Percentiles rank a stretch among this genome's conserved stretches.
Conservation (phyloP, 2,113 vertebrate genomes). For the Podilymbus podiceps region DNA sequence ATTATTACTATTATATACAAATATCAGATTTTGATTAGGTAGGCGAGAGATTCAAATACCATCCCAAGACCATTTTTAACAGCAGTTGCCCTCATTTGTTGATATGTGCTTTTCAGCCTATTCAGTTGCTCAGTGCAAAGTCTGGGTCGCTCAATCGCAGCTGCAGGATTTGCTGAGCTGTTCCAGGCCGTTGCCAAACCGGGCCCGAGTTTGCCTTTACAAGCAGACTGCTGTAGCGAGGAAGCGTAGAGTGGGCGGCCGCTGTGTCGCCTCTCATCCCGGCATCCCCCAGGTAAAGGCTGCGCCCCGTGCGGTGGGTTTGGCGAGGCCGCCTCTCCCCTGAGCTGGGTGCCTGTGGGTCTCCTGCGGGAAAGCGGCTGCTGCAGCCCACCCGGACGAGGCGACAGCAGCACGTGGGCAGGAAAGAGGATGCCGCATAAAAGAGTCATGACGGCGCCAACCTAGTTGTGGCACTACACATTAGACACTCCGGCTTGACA, state of each 20-base stretch:
- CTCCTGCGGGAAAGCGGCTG: rapidly evolving
- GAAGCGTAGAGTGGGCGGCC: rapidly evolving
- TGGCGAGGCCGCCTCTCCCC: neutral
- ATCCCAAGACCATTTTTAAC: neutral
- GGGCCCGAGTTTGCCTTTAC: neutral
- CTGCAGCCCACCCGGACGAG: neutral
- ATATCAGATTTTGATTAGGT: neutral
- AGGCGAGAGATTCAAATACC: neutral
- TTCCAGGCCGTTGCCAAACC: neutral
- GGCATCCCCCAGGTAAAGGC: no score
- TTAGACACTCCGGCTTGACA: neutral
- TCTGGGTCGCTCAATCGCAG: neutral
- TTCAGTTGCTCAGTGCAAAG: neutral
- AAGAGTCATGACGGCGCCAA: neutral
- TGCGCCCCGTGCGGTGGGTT: neutral
- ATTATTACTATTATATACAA: neutral
- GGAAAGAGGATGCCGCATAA: neutral
- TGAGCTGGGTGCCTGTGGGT: rapidly evolving
- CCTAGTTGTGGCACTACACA: neutral
- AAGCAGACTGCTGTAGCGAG: neutral
- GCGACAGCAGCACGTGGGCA: rapidly evolving
- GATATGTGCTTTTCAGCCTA: neutral
- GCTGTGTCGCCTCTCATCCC: rapidly evolving
- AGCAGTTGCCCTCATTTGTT: neutral
- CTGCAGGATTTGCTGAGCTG: neutral